Conservation (phyloP, 2,797 vertebrate genomes). For the Eremophila alpestris region DNA sequence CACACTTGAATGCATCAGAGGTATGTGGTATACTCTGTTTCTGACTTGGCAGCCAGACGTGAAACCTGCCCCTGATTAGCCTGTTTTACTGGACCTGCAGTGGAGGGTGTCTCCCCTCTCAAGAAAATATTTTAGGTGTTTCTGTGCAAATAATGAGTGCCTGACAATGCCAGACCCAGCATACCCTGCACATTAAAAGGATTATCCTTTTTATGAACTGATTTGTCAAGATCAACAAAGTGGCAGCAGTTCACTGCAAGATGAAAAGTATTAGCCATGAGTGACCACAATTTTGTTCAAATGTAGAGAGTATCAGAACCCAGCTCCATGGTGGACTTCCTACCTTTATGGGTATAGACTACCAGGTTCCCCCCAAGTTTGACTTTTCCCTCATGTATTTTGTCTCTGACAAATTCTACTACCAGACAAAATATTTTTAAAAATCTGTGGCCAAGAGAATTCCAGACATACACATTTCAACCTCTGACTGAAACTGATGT, state of each 20-base stretch:
- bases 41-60: slow-evolving; percentile 48
- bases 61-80: slow-evolving; percentile 65
- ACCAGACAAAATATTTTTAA: neutral
- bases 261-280: neutral
- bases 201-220: neutral
- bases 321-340: rapidly evolving
- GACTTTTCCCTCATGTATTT: neutral
- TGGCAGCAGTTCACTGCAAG: neutral
- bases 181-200: neutral
- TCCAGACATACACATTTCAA: neutral
- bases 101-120: neutral
- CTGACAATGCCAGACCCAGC: neutral
- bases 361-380: neutral
- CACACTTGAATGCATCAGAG: slow-evolving; percentile 69
- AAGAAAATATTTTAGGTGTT: neutral
- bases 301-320: neutral
- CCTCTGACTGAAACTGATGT: neutral
- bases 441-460: neutral
- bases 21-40: slow-evolving; percentile 60
- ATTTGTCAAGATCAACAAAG: neutral
- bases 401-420: neutral
- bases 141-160: neutral
- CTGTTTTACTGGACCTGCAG: slow-evolving; percentile 37
- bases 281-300: neutral
- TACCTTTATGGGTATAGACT: neutral